Evolutionary conservation across 1,140 invertebrate genomes (phyloP), one percentile per base, ranked within the genome.

Genomic region (Saccostrea echinata): DNA sequence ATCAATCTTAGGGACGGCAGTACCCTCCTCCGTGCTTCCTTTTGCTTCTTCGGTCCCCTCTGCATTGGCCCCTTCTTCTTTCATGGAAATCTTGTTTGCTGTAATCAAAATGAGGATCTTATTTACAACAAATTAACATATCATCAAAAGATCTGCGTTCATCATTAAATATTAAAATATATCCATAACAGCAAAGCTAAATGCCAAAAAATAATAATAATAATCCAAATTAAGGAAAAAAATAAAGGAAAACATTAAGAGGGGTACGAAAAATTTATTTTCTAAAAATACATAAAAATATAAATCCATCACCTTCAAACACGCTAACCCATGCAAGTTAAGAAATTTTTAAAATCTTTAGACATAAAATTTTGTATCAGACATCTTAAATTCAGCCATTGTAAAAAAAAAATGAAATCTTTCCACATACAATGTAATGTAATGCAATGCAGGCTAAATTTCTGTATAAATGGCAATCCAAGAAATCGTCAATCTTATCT

Each of bases 61-160:
- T 30, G 68, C 68, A 76, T 16, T 76, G 68, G 68, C 27, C 27
- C 68, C 68, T 16, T 76, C 68, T 13, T 76, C 68, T 76, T 76
- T 76, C 33, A 16, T 30, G 68, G 68, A 76, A 30, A 27, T 30
- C 68, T 76, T 76, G 68, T 76, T 76, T 13, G 68, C 68, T 76
- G 68, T 27, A 76, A 76, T 76, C 68, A 76, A 76, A 76, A 76
- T 76, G 68, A 76, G 68, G 68, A 76, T 76, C 68, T 76, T 16
- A 76, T 76, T 76, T 76, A 76, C 68, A 76, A 76, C 16, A 33
- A 27, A 33, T 76, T 16, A 76, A 76, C 18, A 61, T 21, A 61
- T 61, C 27, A 30, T 27, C 12, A 33, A 76, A 13, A 76, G 27
- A 76, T 30, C 30, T 76, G 68, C 68, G 24, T 30, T 76, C 30